Conservation (phyloP, 2,113 vertebrate genomes). For the Dicrurus megarhynchus region DNA sequence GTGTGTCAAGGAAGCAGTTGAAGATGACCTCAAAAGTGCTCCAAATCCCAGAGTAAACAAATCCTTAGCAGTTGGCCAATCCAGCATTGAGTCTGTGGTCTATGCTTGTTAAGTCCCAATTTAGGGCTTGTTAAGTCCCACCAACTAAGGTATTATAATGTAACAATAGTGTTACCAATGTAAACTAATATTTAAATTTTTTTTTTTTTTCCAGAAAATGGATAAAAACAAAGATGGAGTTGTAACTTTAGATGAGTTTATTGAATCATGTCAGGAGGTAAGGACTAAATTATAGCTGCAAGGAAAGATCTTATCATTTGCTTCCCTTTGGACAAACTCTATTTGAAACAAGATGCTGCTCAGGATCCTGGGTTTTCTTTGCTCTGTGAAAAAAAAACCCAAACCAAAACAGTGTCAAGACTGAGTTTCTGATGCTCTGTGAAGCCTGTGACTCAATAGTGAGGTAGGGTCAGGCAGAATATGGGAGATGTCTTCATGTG, state of each 20-base stretch:
- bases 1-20: neutral
- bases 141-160: neutral
- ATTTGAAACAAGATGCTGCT: neutral
- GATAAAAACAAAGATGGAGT: slow-evolving; percentile 98
- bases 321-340: neutral
- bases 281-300: neutral
- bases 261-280: slow-evolving; percentile 96
- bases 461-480: neutral
- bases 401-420: neutral
- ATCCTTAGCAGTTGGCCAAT: neutral
- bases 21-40: neutral
- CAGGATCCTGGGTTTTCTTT: neutral
- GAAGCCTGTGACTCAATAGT: neutral
- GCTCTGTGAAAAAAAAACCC: neutral
- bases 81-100: neutral
- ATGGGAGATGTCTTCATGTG: neutral
- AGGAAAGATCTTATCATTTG: neutral
- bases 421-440: neutral
- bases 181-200: neutral
- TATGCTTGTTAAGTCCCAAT: neutral
- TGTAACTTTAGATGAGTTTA: slow-evolving; percentile 96
- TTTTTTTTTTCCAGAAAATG: slow-evolving; percentile 88
- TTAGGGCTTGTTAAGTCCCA: neutral
- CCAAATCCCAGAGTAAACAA: neutral
- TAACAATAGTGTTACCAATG: neutral